Base-by-base conservation (phyloP, 2,113 vertebrate species). In the Xenopus borealis region DNA sequence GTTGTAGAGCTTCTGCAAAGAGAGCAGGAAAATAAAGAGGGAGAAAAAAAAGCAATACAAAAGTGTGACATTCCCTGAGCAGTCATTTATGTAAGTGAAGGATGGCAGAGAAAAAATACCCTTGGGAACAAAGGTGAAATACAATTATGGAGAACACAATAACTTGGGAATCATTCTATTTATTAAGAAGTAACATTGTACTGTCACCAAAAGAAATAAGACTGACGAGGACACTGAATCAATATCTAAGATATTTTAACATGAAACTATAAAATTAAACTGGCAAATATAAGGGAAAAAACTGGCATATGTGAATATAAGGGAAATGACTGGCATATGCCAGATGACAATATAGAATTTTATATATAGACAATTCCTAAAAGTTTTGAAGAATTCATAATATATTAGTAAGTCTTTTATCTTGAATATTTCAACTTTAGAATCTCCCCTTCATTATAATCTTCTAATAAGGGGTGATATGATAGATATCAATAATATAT, bases 1-100 rank as follows among this genome's bases (percentile, higher is more conserved):
- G 52, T n/a, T 66, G 78, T 78, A 69, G 23, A 82, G 69, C 81
- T 68, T 53, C 68, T 62, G 55, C 71, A 53, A 75, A 8, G 27
- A 73, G 71, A 74, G 78, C 0, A 71, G 2, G 69, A 23, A 17
- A 63, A 68, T 52, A 68, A 13, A 40, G 11, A 55, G 11, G 33
- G 10, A 52, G 14, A 52, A 12, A 27, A 62, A 40, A 62, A 10
- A 68, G 30, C 64, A 68, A 44, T 62, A 58, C 62, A 19, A 69
- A 61, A 75, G 66, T 33, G 57, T 62, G 27, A 47, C 20, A 50
- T 57, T 76, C 66, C 55, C 58, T 12, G n/a, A 62, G 13, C 59
- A 40, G 9, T 16, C 73, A 23, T 69, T 63, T 61, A 40, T 52
- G 23, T 4, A 3, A 47, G 62, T 0, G 7, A 68, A 52, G 65